These are phyloP conservation scores for Drosophila teissieri DNA, from an alignment of 1,140 invertebrate genomes.

Conservation along the genomic window DNA sequence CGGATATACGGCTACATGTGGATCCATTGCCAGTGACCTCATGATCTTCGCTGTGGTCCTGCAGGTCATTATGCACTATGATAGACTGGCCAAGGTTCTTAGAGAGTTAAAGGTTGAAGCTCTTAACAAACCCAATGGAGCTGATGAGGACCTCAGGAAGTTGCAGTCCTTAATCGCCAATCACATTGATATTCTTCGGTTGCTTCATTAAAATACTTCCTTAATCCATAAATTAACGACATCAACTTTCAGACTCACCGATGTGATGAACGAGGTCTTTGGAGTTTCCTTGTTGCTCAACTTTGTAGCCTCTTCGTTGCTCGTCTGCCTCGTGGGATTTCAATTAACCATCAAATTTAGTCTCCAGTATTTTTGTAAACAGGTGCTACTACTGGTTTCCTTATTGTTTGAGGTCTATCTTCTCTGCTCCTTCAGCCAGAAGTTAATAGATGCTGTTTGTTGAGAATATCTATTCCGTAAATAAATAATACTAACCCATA, in stretches of 20 bases:
- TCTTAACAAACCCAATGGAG: neutral
- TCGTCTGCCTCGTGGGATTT: constrained; percentile 71
- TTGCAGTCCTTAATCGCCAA: constrained; percentile 46
- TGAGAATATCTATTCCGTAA: neutral
- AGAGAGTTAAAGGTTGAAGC: constrained; percentile 9
- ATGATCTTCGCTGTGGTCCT: constrained; percentile 57
- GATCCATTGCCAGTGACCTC: constrained; percentile 55
- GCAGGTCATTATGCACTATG: constrained; percentile 69
- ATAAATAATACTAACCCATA: accelerated
- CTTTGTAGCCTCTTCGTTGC: constrained; percentile 57
- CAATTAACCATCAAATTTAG: constrained; percentile 53
- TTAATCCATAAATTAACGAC: neutral
- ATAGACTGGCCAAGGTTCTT: constrained; percentile 38
- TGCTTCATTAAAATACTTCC: neutral
- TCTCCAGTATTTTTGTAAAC: constrained; percentile 27
- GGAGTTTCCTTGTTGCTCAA: constrained; percentile 62
- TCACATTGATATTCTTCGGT: constrained; percentile 61
- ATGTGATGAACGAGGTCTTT: constrained; percentile 55
- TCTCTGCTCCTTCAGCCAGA: constrained; percentile 54
- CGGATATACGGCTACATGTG: constrained; percentile 48
- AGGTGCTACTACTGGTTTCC: constrained; percentile 35
- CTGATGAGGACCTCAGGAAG: constrained; percentile 21
- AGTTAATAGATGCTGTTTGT: constrained; percentile 60
- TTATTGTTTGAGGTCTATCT: constrained; percentile 44
- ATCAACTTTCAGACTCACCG: neutral